A percentile compares a stretch with the other conserved stretches of the same genome.
Evolutionary conservation across 2,113 vertebrate genomes (phyloP).

Genomic region (Osmerus mordax): DNA sequence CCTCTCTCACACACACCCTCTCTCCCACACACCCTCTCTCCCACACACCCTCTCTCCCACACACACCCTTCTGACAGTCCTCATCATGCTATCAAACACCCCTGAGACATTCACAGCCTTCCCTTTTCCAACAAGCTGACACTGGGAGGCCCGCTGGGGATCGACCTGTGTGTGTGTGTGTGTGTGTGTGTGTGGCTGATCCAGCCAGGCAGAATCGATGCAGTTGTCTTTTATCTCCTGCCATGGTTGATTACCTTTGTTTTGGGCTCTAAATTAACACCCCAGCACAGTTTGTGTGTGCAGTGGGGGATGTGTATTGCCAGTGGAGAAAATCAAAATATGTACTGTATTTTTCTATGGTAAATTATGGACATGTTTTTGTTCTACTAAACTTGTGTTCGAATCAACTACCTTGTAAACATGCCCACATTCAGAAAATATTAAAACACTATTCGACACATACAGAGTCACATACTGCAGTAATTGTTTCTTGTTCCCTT

Average conservation of each 20-base stretch:
- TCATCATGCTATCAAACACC: constrained; percentile 7
- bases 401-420: too few species aligned
- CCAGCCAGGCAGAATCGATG: constrained; percentile 1
- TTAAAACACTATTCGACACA: too few species aligned
- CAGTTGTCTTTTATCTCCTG: not conserved
- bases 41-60: not conserved
- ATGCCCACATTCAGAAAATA: too few species aligned
- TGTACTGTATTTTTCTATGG: too few species aligned
- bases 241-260: constrained; percentile 12
- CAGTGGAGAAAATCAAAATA: too few species aligned
- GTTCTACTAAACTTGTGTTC: too few species aligned
- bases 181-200: constrained; percentile 9
- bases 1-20: not conserved
- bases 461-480: too few species aligned
- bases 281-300: not conserved
- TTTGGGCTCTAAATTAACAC: constrained; percentile 9
- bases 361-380: too few species aligned
- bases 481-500: too few species aligned
- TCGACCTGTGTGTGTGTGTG: not conserved
- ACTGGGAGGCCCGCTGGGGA: not conserved
- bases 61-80: not conserved
- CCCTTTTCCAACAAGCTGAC: not conserved
- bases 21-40: not conserved
- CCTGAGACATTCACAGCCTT: not conserved
- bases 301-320: too few species aligned